Evolutionary conservation across 2,888 invertebrate genomes (phyloP).

Genomic region (Caenorhabditis japonica): DNA sequence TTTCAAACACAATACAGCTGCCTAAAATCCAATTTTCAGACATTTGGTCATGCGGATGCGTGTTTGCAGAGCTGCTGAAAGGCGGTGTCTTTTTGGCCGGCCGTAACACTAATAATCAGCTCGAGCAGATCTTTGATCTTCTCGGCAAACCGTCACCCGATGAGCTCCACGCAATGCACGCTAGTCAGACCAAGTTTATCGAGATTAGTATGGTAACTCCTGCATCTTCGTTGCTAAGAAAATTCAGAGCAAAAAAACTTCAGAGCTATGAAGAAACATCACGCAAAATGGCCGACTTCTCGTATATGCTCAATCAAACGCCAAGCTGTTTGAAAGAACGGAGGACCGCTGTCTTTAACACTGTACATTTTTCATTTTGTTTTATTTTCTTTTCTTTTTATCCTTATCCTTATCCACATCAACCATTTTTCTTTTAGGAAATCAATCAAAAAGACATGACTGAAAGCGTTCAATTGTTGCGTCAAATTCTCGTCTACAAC

Average conservation of each 20-base stretch:
- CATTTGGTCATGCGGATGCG: constrained; percentile 67
- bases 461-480: constrained; percentile 36
- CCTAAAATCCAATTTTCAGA: constrained; percentile 56
- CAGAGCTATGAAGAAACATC: constrained; percentile 17
- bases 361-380: background rate
- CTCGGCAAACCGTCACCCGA: constrained; percentile 48
- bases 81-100: constrained; percentile 60
- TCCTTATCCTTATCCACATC: background rate
- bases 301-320: constrained; percentile 14
- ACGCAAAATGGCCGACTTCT: constrained; percentile 6
- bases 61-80: constrained; percentile 62
- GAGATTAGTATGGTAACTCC: constrained; percentile 16
- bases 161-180: constrained; percentile 38
- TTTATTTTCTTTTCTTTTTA: background rate
- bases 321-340: constrained; percentile 2
- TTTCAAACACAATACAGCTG: too few species aligned
- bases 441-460: constrained; percentile 26
- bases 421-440: constrained; percentile 24
- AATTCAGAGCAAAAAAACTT: background rate
- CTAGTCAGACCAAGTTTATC: constrained; percentile 3
- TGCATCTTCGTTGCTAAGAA: too few species aligned
- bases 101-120: constrained; percentile 51
- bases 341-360: constrained; percentile 24
- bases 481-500: constrained; percentile 57
- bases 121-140: constrained; percentile 52